Evolutionary conservation across 2,113 vertebrate species (phyloP), one percentile per base, ranked within the genome.

Genomic region (Hypomesus transpacificus): DNA sequence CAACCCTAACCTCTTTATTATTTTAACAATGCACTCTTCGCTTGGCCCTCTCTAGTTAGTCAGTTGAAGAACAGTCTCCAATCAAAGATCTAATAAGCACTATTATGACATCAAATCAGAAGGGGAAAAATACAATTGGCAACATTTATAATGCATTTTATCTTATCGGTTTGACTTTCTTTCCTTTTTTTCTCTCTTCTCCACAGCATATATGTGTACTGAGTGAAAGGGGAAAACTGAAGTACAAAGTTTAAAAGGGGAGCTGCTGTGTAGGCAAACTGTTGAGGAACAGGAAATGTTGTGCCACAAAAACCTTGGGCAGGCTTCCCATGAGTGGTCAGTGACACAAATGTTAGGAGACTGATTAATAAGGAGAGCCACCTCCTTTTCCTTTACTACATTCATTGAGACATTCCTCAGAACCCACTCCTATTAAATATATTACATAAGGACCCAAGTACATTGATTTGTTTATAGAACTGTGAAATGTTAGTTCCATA

Each of bases 161-260:
- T 26, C 14, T 66, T 1, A 50, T 1, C 60, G 14, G 63, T 54
- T 63, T 68, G 3, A 57, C 7, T 34, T 34, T 34, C 31, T 34
- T 71, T 66, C n/a, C 11, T 68, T 56, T 39, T 16, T 66, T 3
- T 2, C n/a, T 65, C 24, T 24, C 3, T 51, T 9, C 24, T 4
- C 28, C 28, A 22, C 86, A 97, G 95, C 95, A 98, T 86, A 95
- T 99, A 82, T 96, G 95, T 64, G 88, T 95, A 82, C 96, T 97
- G 92, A 98, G 91, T 59, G 91, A 98, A 73, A 89, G 89, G 0
- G 94, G 94, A 21, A 97, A 99, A 92, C 89, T 87, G 79, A 99
- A 96, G 81, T 96, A 96, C 63, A 92, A 91, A 86, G 85, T 98
- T 75, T 97, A 82, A 95, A 74, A 69, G 26, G 34, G 79, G 73